Conservation (phyloP, 2,797 vertebrate genomes). For the Tapirus indicus region DNA sequence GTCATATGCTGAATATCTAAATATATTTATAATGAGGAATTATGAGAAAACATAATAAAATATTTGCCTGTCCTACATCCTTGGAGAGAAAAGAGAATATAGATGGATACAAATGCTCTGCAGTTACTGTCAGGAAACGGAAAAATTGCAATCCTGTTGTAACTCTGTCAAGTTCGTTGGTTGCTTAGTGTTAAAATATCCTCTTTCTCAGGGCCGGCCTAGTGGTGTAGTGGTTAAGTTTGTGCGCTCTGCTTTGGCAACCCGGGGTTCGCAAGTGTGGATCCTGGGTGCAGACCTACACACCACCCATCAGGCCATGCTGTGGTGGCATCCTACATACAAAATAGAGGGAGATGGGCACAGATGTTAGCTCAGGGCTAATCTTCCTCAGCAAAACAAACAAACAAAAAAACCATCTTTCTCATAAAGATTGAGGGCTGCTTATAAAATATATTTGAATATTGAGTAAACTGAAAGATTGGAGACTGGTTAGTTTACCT, state of each 20-base stretch:
- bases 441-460: not conserved
- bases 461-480: not conserved
- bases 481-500: not conserved
- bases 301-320: no score
- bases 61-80: constrained; percentile 42
- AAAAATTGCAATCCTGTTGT: not conserved
- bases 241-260: no score
- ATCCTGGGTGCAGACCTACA: no score
- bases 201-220: not conserved
- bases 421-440: not conserved
- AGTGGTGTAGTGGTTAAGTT: no score
- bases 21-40: constrained; percentile 68
- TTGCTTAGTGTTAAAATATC: not conserved
- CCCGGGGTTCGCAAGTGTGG: no score
- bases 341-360: no score
- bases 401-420: no score
- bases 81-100: not conserved
- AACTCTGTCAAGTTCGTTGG: constrained; percentile 22
- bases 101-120: not conserved
- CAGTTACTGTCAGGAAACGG: constrained; percentile 17
- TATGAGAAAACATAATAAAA: constrained; percentile 59
- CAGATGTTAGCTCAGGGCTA: no score
- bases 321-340: no score
- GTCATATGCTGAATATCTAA: constrained; percentile 54
- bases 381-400: no score